Conservation (phyloP, 2,888 invertebrate species). For the Trachelus iudaicus region DNA sequence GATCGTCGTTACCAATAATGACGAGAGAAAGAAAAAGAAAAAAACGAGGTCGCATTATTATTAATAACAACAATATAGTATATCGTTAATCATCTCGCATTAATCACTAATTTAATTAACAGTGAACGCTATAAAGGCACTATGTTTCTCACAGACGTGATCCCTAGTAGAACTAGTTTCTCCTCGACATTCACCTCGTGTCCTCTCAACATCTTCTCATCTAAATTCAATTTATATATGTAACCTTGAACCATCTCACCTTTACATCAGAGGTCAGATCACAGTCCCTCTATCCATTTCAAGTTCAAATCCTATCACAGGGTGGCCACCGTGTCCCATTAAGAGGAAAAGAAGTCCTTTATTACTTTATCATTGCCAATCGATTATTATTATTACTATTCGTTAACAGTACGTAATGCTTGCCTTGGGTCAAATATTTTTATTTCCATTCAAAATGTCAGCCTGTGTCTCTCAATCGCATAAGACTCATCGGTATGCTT, state of each 20-base stretch:
- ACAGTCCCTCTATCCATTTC: constrained; percentile 11
- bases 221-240: neutral
- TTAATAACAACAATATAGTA: constrained; percentile 13
- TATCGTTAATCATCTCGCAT: constrained; percentile 23
- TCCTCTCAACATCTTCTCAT: neutral
- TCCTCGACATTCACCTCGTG: neutral
- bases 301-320: neutral
- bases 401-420: constrained; percentile 28
- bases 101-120: constrained; percentile 26
- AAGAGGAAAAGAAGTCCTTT: constrained; percentile 18
- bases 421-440: neutral
- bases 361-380: constrained; percentile 20
- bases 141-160: constrained; percentile 47
- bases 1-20: constrained; percentile 3
- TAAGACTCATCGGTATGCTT: neutral
- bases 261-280: neutral
- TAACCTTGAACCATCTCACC: neutral
- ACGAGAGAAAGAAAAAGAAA: neutral
- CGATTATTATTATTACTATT: constrained; percentile 23
- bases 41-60: neutral
- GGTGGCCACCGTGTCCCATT: neutral
- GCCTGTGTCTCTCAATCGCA: neutral
- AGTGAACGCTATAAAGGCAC: constrained; percentile 48
- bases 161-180: constrained; percentile 27
- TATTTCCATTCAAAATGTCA: neutral